Conservation (phyloP, 2,797 vertebrate genomes). For the Enteromius thamalakanensis region DNA sequence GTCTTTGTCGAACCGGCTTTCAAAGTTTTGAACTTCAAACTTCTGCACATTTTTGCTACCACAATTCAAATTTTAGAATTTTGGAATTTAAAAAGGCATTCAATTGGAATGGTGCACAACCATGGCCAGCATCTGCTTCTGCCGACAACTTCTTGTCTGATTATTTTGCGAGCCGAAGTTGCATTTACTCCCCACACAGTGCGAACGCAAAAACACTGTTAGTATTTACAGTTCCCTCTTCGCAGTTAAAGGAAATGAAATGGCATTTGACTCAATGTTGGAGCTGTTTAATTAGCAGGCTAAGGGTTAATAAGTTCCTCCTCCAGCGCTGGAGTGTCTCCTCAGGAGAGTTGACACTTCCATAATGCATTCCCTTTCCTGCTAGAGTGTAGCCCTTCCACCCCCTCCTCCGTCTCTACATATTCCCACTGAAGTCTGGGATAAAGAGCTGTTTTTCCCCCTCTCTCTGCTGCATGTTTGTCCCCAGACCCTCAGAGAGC, state of each 20-base stretch:
- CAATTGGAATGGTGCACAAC: background rate
- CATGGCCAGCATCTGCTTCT: constrained; percentile 36
- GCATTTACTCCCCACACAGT: constrained; percentile 6
- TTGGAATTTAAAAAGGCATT: background rate
- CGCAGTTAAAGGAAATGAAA: constrained; percentile 69
- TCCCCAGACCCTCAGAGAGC: constrained; percentile 74
- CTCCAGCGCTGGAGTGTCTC: constrained; percentile 62
- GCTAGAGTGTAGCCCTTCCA: constrained; percentile 56
- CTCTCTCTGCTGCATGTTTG: constrained; percentile 73
- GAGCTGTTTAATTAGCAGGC: constrained; percentile 73
- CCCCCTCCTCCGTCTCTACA: constrained; percentile 61
- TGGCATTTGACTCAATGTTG: constrained; percentile 65
- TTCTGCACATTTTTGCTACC: background rate
- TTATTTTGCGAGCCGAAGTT: constrained; percentile 49
- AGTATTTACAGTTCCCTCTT: constrained; percentile 52
- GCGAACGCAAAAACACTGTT: constrained; percentile 27
- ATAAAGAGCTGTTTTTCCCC: constrained; percentile 78
- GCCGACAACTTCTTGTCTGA: constrained; percentile 35
- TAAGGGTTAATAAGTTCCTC: constrained; percentile 73
- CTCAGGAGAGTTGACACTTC: constrained; percentile 67
- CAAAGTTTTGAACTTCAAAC: background rate
- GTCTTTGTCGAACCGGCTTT: background rate
- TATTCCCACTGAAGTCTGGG: constrained; percentile 80
- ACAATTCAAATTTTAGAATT: background rate
- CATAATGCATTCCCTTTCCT: constrained; percentile 69